A percentile compares a stretch with the other conserved stretches of the same genome.
Conservation (phyloP, 2,113 vertebrate species). For the Barnardius zonarius region DNA sequence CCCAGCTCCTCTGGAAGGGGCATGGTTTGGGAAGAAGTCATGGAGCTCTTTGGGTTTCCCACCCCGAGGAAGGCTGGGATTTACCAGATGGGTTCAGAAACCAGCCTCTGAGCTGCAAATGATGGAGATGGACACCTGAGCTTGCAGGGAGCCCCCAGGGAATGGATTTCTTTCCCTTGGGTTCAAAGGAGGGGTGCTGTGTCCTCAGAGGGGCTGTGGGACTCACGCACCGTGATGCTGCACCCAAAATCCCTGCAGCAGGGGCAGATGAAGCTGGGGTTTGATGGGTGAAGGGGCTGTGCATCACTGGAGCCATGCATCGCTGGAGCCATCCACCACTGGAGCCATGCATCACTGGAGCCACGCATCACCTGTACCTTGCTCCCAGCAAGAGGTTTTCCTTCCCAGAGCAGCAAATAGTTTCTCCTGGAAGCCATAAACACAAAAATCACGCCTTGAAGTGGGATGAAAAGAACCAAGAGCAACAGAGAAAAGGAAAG, state of each 20-base stretch:
- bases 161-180: neutral
- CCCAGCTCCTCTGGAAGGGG: accelerated
- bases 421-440: neutral
- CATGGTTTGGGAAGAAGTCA: neutral
- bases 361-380: accelerated
- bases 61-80: neutral
- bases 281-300: accelerated
- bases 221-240: accelerated
- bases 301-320: accelerated
- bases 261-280: neutral
- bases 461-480: neutral
- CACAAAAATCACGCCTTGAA: neutral
- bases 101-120: neutral
- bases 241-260: neutral
- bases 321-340: accelerated
- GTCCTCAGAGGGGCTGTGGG: neutral
- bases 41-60: neutral
- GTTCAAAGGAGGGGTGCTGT: neutral
- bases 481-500: neutral
- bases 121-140: neutral
- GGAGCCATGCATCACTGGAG: accelerated
- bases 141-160: neutral
- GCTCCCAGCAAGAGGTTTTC: neutral
- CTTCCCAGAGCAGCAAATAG: neutral
- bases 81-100: neutral